These are phyloP conservation scores for Hirtodrosophila histrioides DNA, from an alignment of 2,888 invertebrate species.

Conservation along the genomic window DNA sequence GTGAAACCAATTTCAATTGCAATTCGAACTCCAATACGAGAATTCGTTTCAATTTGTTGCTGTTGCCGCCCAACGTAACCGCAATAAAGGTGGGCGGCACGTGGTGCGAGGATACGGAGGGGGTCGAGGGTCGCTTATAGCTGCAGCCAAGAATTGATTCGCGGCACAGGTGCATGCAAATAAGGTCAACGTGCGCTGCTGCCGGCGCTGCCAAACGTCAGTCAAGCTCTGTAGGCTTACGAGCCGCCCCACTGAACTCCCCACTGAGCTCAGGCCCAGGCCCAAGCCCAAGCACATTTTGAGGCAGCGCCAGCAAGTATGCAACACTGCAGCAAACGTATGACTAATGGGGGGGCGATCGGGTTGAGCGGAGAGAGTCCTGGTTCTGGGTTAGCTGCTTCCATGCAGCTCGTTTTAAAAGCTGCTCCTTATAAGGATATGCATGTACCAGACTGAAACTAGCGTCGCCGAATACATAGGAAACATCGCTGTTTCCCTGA, in stretches of 20 bases:
- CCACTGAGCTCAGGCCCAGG: not conserved
- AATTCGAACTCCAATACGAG: constrained; percentile 79
- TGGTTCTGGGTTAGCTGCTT: not conserved
- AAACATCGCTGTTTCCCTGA: constrained; percentile 2
- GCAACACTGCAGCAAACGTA: constrained; percentile 58
- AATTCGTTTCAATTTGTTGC: constrained; percentile 80
- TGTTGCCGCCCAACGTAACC: constrained; percentile 64
- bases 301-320: constrained; percentile 57
- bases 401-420: constrained; percentile 28
- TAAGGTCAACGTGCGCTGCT: constrained; percentile 77
- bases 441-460: no score
- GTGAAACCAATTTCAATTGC: constrained; percentile 79
- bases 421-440: no score
- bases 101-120: not conserved
- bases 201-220: constrained; percentile 57
- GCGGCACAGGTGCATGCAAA: constrained; percentile 70
- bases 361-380: not conserved
- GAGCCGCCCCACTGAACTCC: not conserved
- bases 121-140: not conserved
- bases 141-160: constrained; percentile 74
- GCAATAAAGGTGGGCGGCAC: constrained; percentile 53
- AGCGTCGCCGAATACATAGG: no score
- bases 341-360: constrained; percentile 33
- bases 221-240: constrained; percentile 42
- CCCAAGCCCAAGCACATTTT: constrained; percentile 5